Percentiles rank a stretch among this genome's conserved stretches.
phyloP scores from a whole-genome alignment of 2,797 vertebrate genomes.

The Darevskia mixta region DNA sequence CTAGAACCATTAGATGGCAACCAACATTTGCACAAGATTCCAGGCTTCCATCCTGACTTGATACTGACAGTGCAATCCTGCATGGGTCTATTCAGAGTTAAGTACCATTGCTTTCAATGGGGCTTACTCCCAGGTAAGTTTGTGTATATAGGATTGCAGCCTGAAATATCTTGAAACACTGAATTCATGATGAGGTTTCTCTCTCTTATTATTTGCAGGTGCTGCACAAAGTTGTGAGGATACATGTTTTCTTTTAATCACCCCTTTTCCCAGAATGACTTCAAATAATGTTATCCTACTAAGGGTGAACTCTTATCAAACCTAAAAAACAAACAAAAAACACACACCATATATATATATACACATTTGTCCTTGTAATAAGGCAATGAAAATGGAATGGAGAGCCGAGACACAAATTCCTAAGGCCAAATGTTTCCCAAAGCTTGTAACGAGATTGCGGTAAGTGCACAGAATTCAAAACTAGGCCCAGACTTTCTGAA shows the following conservation, averaged over 20 bases:
- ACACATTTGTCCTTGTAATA: constrained; percentile 5
- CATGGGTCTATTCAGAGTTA: neutral
- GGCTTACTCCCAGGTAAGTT: neutral
- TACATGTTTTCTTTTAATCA: neutral
- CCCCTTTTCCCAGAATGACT: neutral
- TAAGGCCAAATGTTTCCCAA: constrained; percentile 2
- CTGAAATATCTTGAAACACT: no score
- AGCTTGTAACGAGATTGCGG: neutral
- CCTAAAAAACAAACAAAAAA: neutral
- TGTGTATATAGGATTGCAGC: neutral
- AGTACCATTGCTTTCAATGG: neutral
- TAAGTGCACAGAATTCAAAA: constrained; percentile 4
- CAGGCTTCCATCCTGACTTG: neutral
- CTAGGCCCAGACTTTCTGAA: neutral
- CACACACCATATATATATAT: no score
- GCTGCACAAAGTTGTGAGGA: neutral
- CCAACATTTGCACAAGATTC: neutral
- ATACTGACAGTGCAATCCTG: neutral
- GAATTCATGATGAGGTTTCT: neutral
- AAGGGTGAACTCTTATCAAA: neutral
- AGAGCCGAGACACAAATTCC: neutral
- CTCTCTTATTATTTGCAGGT: neutral
- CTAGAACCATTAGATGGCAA: neutral
- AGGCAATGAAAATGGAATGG: neutral
- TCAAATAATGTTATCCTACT: neutral